Percentiles rank a stretch among this genome's conserved stretches.
phyloP scores from a whole-genome alignment of 2,797 vertebrate species.

The Epinephelus malabaricus region DNA sequence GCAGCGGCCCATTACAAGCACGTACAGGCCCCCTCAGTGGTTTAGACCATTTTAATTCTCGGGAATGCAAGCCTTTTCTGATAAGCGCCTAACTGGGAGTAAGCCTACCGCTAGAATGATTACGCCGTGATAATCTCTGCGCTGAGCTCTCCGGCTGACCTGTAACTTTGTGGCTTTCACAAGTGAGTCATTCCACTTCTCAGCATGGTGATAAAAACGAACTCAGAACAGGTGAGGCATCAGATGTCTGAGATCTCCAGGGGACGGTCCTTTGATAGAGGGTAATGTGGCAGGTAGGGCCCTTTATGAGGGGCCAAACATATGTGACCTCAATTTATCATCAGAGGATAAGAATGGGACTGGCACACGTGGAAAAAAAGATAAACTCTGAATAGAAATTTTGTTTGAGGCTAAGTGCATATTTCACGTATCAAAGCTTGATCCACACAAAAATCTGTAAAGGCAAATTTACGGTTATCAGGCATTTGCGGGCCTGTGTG shows the following conservation, averaged over 20 bases:
- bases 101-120: conserved; percentile 34
- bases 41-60: conserved; percentile 74
- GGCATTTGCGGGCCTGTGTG: background rate
- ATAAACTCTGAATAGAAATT: background rate
- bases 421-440: background rate
- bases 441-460: background rate
- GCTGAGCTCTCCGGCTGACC: conserved; percentile 36
- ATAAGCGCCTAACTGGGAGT: conserved; percentile 58
- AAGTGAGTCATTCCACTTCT: conserved; percentile 40
- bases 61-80: conserved; percentile 74
- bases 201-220: conserved; percentile 30
- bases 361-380: background rate
- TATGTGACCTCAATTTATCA: background rate
- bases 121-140: conserved; percentile 49
- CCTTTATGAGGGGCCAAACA: conserved; percentile 9
- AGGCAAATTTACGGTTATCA: background rate
- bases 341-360: background rate
- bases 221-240: conserved; percentile 48
- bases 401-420: background rate
- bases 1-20: conserved; percentile 70
- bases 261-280: conserved; percentile 15
- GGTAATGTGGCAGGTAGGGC: background rate
- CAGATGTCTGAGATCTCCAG: conserved; percentile 6
- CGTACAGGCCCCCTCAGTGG: conserved; percentile 68
- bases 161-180: conserved; percentile 47